Base-by-base conservation (phyloP, 2,888 invertebrate species). In the Meandrusa payeni region DNA sequence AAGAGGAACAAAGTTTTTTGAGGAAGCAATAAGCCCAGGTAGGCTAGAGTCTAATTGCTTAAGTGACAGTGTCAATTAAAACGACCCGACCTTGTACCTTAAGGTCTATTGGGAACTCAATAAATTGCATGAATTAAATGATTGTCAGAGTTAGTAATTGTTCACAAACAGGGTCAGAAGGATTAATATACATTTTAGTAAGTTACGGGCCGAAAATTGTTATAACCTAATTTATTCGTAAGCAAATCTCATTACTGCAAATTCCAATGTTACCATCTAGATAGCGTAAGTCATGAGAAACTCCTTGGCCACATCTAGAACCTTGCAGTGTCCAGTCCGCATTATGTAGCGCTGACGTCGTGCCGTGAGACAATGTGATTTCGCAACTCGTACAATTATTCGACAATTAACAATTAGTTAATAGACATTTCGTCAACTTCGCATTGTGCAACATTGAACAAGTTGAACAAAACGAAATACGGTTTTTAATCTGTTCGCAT, bases 81-180 rank as follows among this genome's bases (percentile, higher is more conserved):
- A 6, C 17, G 42, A 42, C 42, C 28, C 42, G 36, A n/a, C 42
- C 42, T 42, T 42, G 42, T 36, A 34, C 29, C 42, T 23, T 11
- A 36, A 29, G 23, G 36, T 24, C 36, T 17, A 22, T 22, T 15
- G 26, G 19, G 24, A 28, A 41, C 33, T 22, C 34, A 34, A 13
- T 15, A 29, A 13, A 29, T 10, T 5, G n/a, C 6, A 19, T 26
- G 19, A 40, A 40, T 34, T 41, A 32, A 41, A 34, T 41, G 33
- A 41, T 41, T 23, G 33, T 9, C 19, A 10, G 29, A 5, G 19
- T 10, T 13, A 0, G 15, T 22, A 15, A 22, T 22, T 34, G 34
- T n/a, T n/a, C n/a, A n/a, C n/a, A n/a, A n/a, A n/a, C n/a, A n/a
- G n/a, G n/a, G n/a, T n/a, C n/a, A n/a, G n/a, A n/a, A n/a, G n/a